Percentiles rank a stretch among this genome's conserved stretches.
Evolutionary conservation across 35 echinoderm and acorn worm genomes (phyloP).

Genomic region (Nesometra sesokonis): DNA sequence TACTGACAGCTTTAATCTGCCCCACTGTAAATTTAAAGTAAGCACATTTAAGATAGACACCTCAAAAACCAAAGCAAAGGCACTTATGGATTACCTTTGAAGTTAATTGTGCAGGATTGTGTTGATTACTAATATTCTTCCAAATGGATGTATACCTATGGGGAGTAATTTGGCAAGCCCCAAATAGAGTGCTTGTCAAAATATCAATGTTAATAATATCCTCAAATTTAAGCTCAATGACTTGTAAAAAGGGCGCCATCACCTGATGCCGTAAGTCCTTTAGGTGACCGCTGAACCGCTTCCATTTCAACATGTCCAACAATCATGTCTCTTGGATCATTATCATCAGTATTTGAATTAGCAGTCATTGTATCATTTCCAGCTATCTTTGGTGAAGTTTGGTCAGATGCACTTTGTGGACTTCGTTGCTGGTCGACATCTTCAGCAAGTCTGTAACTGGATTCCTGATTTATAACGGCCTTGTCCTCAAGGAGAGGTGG

Average conservation of each 20-base stretch:
- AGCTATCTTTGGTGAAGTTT: background rate
- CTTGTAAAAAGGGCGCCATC: background rate
- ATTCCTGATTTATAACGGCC: background rate
- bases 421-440: background rate
- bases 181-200: too few relatives aligned
- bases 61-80: too few relatives aligned
- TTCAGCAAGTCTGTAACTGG: background rate
- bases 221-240: background rate
- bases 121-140: too few relatives aligned
- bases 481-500: conserved; percentile 2
- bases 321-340: background rate
- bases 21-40: too few relatives aligned
- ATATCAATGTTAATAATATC: too few relatives aligned
- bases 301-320: background rate
- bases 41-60: too few relatives aligned
- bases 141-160: too few relatives aligned
- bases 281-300: background rate
- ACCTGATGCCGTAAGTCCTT: background rate
- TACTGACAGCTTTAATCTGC: too few relatives aligned
- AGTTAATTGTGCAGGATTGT: too few relatives aligned
- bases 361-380: too few relatives aligned
- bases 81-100: too few relatives aligned
- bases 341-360: background rate
- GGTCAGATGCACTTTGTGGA: background rate
- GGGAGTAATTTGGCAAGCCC: too few relatives aligned